Percentiles rank a stretch among this genome's conserved stretches.
phyloP scores from a whole-genome alignment of 2,888 invertebrate species.

The Trisateles emortualis region DNA sequence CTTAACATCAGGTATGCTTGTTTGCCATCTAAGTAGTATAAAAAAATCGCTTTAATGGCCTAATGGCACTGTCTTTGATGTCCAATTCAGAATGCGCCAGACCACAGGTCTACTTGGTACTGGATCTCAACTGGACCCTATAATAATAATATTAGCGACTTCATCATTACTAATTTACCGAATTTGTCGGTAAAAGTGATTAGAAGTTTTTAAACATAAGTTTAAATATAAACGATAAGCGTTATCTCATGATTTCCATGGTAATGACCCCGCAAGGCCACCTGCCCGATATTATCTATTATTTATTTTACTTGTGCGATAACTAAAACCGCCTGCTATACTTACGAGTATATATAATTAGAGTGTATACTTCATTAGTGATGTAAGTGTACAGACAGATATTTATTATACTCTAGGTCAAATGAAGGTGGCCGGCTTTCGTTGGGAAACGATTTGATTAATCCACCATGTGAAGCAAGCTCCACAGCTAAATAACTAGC shows the following conservation, averaged over 20 bases:
- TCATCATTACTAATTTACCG: too few relatives aligned
- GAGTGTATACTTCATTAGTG: slow-evolving; percentile 21
- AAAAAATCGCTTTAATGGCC: too few relatives aligned
- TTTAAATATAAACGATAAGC: slow-evolving; percentile 31
- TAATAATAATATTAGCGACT: too few relatives aligned
- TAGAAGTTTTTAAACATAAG: slow-evolving; percentile 8
- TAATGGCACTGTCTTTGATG: too few relatives aligned
- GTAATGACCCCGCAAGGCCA: slow-evolving; percentile 56
- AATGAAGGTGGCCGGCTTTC: background rate
- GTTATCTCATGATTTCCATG: slow-evolving; percentile 38
- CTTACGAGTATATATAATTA: slow-evolving; percentile 18
- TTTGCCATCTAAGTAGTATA: too few relatives aligned
- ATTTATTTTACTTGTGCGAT: slow-evolving; percentile 41
- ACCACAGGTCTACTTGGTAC: too few relatives aligned
- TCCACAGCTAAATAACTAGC: too few relatives aligned
- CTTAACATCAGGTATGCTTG: too few relatives aligned
- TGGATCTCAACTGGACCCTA: too few relatives aligned
- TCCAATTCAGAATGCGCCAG: too few relatives aligned
- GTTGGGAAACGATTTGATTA: background rate
- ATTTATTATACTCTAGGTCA: background rate
- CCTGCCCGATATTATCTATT: slow-evolving; percentile 43
- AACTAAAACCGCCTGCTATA: slow-evolving; percentile 25
- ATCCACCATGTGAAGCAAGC: too few relatives aligned
- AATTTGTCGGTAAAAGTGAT: background rate
- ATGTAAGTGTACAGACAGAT: background rate